These are phyloP conservation scores for Wiebesia pumilae DNA, from an alignment of 1,140 invertebrate species.

Conservation along the genomic window DNA sequence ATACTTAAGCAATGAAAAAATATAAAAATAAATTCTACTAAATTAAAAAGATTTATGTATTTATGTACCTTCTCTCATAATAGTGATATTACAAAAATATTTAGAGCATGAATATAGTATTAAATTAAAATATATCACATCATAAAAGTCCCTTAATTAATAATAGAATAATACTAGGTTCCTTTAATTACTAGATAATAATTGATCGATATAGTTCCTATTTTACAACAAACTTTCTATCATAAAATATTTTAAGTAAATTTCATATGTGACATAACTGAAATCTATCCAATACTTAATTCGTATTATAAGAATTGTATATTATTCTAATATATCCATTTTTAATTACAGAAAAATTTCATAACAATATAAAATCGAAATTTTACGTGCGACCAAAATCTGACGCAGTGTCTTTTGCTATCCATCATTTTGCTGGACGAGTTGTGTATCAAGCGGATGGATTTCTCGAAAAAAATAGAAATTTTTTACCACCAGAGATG, in stretches of 20 bases:
- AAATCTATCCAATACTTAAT: no score
- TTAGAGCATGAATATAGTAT: not conserved
- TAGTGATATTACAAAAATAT: not conserved
- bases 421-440: slow-evolving; percentile 85
- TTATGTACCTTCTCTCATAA: not conserved
- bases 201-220: no score
- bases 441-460: slow-evolving; percentile 87
- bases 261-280: no score
- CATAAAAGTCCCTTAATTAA: no score
- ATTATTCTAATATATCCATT: not conserved
- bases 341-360: slow-evolving; percentile 84
- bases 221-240: no score
- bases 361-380: slow-evolving; percentile 85
- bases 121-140: not conserved
- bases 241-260: no score
- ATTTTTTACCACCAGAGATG: slow-evolving; percentile 87
- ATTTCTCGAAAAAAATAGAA: slow-evolving; percentile 89
- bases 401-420: slow-evolving; percentile 82
- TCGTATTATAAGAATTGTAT: not conserved
- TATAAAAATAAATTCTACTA: slow-evolving; percentile 55
- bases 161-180: no score
- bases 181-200: no score
- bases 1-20: no score
- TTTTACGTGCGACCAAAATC: slow-evolving; percentile 87
- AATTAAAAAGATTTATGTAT: not conserved